Base-by-base conservation (phyloP, 2,113 vertebrate species). In the Murina feae region DNA sequence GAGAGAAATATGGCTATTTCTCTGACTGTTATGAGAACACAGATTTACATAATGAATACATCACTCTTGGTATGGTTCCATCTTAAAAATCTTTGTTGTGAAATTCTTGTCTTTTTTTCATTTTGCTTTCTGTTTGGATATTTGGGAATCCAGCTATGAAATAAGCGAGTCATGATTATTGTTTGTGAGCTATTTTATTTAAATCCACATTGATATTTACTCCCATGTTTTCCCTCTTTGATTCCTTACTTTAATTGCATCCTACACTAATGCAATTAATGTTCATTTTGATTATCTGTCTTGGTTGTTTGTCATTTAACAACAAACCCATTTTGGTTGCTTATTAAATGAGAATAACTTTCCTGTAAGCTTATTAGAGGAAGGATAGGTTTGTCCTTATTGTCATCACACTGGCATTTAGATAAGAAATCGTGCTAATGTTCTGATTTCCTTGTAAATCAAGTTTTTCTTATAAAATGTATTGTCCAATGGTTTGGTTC, bases 291-390 rank as follows among this genome's bases (percentile, higher is more conserved):
- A 82, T 91, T 83, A 21, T 68, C 10, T 53, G 39, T 66, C 49
- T 87, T 83, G 42, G 6, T 63, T 53, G 16, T 91, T 91, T 87
- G 16, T 85, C 58, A 85, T 58, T 95, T 95, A 89, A 32, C 8
- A 68, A 25, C 35, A 88, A 60, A 85, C 16, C 6, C 80, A 32
- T 28, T 58, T 81, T 55, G 25, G n/a, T 60, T 96, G 21, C 30
- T 72, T 94, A 51, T 79, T 86, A 63, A 69, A 75, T 37, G 63
- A 79, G 23, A 49, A 5, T 72, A 72, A 32, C 42, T 87, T 81
- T 84, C 53, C 32, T 65, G 4, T 84, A 21, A 81, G 68, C 35
- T 82, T 12, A 10, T 71, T 65, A 71, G 35, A 86, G 35, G 18
- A 69, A 76, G 25, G 2, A 2, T 60, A 55, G 12, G 53, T 78